Base-by-base conservation (phyloP, 1,140 invertebrate genomes). In the Cydia fagiglandana region DNA sequence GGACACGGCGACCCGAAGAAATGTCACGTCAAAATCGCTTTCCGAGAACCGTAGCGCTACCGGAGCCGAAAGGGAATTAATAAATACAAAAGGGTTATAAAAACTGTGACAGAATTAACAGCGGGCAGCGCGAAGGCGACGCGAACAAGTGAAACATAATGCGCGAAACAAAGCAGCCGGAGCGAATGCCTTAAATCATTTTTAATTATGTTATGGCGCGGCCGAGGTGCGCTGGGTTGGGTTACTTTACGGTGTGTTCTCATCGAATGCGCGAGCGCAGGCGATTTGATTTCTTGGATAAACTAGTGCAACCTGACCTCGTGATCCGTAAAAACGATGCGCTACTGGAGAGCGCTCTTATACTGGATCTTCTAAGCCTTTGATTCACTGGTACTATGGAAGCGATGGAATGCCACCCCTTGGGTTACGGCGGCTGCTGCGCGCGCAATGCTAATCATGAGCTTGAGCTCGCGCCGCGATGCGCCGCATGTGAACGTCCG, bases 131-230 rank as follows among this genome's bases (percentile, higher is more conserved):
- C 82, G 82, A 83, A 81, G 84, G 89, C 86, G 85, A 88, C 88
- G 89, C 86, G 87, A 90, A 92, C 91, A 91, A 88, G 89, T 91
- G 91, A 91, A 92, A 92, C 86, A 91, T 91, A 91, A 92, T 85
- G 91, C 91, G 89, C 89, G 89, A 92, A 92, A 92, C 89, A 92
- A 92, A 92, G 89, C 91, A 92, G 91, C 88, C 91, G 88, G 86
- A 90, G 88, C 91, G 91, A 92, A 92, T 91, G 89, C 89, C 87
- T 92, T 92, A 92, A 92, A 91, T 92, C 91, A 92, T 92, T 91
- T 92, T 92, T 91, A 92, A 92, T 92, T 92, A 92, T 92, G 91
- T 92, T 92, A 92, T 92, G 89, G 91, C 89, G 89, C 84, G 86
- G 78, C 77, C 80, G 78, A 75, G 77, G 82, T 81, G 79, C 79